Evolutionary conservation across 2,888 invertebrate species (phyloP).

Genomic region (Ennomos fuscantarius): DNA sequence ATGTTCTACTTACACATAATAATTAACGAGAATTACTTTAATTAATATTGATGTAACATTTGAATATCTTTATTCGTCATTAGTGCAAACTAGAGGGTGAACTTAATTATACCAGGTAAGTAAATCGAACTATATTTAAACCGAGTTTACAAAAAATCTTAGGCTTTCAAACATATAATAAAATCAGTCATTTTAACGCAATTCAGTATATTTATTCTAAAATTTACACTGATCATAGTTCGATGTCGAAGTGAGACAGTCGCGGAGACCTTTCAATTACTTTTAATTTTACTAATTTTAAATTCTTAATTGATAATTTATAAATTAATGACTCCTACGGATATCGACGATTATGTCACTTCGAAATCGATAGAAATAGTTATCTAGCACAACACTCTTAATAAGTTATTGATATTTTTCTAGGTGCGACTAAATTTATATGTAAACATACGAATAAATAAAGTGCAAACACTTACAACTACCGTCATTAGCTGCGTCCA

Average conservation of each 20-base stretch:
- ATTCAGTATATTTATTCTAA: slow-evolving; percentile 82
- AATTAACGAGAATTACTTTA: slow-evolving; percentile 83
- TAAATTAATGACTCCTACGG: slow-evolving; percentile 83
- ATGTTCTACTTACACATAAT: slow-evolving; percentile 74
- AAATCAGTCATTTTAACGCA: slow-evolving; percentile 85
- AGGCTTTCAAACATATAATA: slow-evolving; percentile 83
- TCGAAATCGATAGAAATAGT: slow-evolving; percentile 76
- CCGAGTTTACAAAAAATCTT: slow-evolving; percentile 82
- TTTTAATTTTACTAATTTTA: slow-evolving; percentile 76
- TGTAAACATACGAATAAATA: slow-evolving; percentile 84
- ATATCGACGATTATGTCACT: slow-evolving; percentile 75
- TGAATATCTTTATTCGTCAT: slow-evolving; percentile 67
- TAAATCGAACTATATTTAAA: slow-evolving; percentile 76
- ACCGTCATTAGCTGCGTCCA: slow-evolving; percentile 79
- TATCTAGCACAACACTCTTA: slow-evolving; percentile 85
- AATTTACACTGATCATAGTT: slow-evolving; percentile 82
- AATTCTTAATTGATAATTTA: slow-evolving; percentile 81
- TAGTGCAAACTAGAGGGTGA: slow-evolving; percentile 82
- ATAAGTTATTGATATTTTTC: slow-evolving; percentile 85
- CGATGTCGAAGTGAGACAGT: slow-evolving; percentile 80
- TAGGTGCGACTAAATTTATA: slow-evolving; percentile 85
- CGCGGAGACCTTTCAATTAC: slow-evolving; percentile 68
- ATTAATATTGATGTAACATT: slow-evolving; percentile 73
- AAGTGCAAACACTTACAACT: slow-evolving; percentile 86
- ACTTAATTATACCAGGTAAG: slow-evolving; percentile 75